phyloP scores from a whole-genome alignment of 2,797 vertebrate genomes.

The Streptopelia turtur region DNA sequence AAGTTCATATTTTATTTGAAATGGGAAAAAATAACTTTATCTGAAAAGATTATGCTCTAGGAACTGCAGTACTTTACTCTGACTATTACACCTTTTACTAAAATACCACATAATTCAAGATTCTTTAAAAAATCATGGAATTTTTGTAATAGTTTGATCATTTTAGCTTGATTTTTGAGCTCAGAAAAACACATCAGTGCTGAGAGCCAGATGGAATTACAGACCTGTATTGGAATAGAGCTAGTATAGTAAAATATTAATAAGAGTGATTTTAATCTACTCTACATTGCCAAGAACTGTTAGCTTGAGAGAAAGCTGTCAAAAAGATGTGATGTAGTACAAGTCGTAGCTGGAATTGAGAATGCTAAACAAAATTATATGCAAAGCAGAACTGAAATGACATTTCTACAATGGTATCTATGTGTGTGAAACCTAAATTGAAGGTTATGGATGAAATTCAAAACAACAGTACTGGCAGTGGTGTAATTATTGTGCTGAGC shows the following conservation, averaged over 20 bases:
- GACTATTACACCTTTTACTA: background rate
- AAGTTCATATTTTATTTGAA: background rate
- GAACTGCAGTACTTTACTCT: background rate
- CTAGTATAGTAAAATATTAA: background rate
- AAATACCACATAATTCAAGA: background rate
- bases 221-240: background rate
- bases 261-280: background rate
- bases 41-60: background rate
- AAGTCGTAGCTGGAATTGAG: constrained; percentile 29
- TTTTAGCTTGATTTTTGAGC: background rate
- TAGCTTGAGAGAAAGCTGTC: background rate
- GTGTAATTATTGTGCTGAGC: constrained; percentile 34
- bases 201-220: background rate
- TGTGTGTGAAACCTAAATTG: constrained; percentile 20
- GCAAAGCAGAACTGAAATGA: constrained; percentile 43
- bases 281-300: background rate
- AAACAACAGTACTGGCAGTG: constrained; percentile 24
- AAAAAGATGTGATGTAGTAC: background rate
- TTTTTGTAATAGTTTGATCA: background rate
- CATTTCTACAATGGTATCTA: constrained; percentile 18
- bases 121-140: background rate
- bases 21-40: background rate
- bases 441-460: constrained; percentile 48
- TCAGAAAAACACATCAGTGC: background rate
- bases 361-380: constrained; percentile 28